Base-by-base conservation (phyloP, 2,113 vertebrate genomes). In the Andinoacara biseriatus region DNA sequence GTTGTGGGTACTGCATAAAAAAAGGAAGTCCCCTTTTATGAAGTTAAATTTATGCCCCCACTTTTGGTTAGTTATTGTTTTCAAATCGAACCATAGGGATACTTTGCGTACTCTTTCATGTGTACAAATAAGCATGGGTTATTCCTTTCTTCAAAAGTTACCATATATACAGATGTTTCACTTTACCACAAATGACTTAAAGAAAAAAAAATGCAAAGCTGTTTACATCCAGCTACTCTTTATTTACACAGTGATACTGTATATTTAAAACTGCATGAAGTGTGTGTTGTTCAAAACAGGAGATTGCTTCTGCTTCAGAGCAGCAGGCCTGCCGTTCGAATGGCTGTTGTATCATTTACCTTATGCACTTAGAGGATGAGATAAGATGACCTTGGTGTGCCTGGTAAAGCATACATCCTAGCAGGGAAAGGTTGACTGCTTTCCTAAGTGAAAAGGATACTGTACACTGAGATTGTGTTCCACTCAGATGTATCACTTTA, bases 371-470 rank as follows among this genome's bases (percentile, higher is more conserved):
- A 92, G 90, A 89, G 61, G 84, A 93, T 92, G 90, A 94, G 94
- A 95, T 95, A 93, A 93, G 90, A 92, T 93, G 92, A 94, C 93
- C 94, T 93, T 93, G 90, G 79, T 90, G 82, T 83, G 89, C 80
- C 86, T 86, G 82, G 86, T 90, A 93, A 94, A 91, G 84, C 92
- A 90, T 74, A 89, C 91, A 90, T 91, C 86, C 83, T 87, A 69
- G 86, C 82, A 83, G 86, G 74, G 76, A 88, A 90, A 91, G 92
- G 85, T 91, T 87, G 83, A 83, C 93, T 89, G 85, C 94, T 86
- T 89, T 81, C 83, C 89, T 93, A 65, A 86, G 89, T 60, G 87
- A 93, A 94, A 91, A 86, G 49, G 92, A 95, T 95, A 92, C 90
- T 86, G 84, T 90, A 87, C 58, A 69, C 85, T 80, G 80, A 90